Percentiles rank a stretch among this genome's conserved stretches.
Evolutionary conservation across 30 jellyfish, hydroid and myxozoan species (phyloP).

Genomic region (Sanderia malayensis): DNA sequence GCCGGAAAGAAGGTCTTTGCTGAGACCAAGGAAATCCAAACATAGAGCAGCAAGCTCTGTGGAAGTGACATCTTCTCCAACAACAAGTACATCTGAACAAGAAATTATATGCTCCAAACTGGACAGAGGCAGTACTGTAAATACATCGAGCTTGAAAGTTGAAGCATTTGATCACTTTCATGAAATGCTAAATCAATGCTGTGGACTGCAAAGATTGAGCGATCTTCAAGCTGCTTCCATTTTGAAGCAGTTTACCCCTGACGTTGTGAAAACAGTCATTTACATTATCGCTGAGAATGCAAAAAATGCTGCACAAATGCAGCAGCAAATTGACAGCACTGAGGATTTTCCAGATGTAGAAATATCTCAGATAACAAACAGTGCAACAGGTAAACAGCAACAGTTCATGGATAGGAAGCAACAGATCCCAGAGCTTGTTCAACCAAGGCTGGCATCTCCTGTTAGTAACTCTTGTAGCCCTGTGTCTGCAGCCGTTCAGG

Average conservation of each 20-base stretch:
- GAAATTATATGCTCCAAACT: not conserved
- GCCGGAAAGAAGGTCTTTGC: not conserved
- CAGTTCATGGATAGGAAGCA: constrained; percentile 11
- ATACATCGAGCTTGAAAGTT: constrained; percentile 43
- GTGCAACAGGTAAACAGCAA: constrained; percentile 17
- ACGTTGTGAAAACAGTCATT: constrained; percentile 56
- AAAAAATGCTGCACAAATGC: constrained; percentile 5
- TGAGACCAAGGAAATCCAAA: not conserved
- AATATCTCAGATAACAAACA: constrained; percentile 49
- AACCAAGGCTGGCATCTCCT: constrained; percentile 69
- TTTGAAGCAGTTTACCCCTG: constrained; percentile 82
- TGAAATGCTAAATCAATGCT: constrained; percentile 63
- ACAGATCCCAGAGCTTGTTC: constrained; percentile 65
- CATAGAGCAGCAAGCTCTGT: not conserved
- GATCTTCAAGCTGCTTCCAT: constrained; percentile 75
- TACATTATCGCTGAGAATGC: constrained; percentile 55
- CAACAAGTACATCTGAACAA: not conserved
- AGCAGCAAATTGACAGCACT: not conserved
- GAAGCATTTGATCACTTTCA: constrained; percentile 91
- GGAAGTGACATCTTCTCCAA: not conserved
- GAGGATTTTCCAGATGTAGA: constrained; percentile 60
- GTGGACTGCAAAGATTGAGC: constrained; percentile 43
- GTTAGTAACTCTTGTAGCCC: constrained; percentile 93
- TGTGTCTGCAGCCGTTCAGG: constrained; percentile 95
- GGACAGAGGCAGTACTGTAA: not conserved